Evolutionary conservation across 2,888 invertebrate species (phyloP).

Genomic region (Lycophotia porphyrea): DNA sequence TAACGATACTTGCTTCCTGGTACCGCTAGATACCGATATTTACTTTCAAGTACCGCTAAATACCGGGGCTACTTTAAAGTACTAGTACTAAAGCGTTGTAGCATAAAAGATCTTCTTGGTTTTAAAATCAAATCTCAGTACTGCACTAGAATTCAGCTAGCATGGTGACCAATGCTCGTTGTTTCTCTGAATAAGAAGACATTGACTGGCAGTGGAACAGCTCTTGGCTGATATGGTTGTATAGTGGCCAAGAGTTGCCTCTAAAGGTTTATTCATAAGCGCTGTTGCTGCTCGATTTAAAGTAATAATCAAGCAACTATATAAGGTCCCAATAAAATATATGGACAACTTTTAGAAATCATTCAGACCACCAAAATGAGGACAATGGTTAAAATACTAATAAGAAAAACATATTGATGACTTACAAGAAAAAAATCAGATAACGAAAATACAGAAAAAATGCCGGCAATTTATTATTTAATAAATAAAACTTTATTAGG

Average conservation of each 20-base stretch:
- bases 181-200: not conserved
- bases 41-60: not conserved
- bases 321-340: too few species aligned
- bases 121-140: not conserved
- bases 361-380: too few species aligned
- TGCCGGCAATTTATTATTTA: too few species aligned
- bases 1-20: too few species aligned
- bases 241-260: not conserved
- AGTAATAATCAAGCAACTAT: too few species aligned
- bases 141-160: not conserved
- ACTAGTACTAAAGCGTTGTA: slow-evolving; percentile 5
- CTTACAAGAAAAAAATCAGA: too few species aligned
- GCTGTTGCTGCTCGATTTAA: not conserved
- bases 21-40: too few species aligned
- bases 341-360: too few species aligned
- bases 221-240: not conserved
- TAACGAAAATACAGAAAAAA: too few species aligned
- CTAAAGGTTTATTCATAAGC: not conserved
- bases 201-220: not conserved
- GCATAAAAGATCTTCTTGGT: not conserved
- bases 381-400: too few species aligned
- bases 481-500: too few species aligned
- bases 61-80: not conserved
- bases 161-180: not conserved
- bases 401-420: too few species aligned